phyloP scores from a whole-genome alignment of 2,888 invertebrate genomes.

The Atrina japonica region DNA sequence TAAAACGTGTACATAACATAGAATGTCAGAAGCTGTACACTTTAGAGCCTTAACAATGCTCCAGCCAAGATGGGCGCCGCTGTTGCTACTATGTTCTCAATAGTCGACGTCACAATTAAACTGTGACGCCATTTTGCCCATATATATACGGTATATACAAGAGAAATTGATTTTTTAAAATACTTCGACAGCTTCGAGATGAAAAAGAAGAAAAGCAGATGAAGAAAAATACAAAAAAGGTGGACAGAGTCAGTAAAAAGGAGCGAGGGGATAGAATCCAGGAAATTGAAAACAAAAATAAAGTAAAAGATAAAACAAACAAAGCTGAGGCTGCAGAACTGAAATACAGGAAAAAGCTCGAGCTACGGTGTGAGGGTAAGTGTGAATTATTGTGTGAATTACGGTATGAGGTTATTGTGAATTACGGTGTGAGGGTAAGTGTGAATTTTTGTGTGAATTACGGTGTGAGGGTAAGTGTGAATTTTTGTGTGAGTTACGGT shows the following conservation, averaged over 20 bases:
- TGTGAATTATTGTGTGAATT: neutral
- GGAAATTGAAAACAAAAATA: conserved; percentile 49
- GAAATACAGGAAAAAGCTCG: conserved; percentile 67
- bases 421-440: neutral
- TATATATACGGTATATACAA: too few relatives aligned
- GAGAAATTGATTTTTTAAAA: too few relatives aligned
- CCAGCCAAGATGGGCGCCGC: too few relatives aligned
- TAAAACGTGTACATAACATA: too few relatives aligned
- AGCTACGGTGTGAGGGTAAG: conserved; percentile 71
- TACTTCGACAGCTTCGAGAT: too few relatives aligned
- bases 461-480: conserved; percentile 66
- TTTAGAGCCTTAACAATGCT: too few relatives aligned
- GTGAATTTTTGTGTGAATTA: too few relatives aligned
- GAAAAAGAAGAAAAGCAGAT: conserved; percentile 48
- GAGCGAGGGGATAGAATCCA: conserved; percentile 36
- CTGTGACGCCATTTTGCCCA: too few relatives aligned
- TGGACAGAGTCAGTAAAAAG: conserved; percentile 43
- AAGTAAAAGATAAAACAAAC: conserved; percentile 12
- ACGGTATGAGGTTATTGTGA: neutral
- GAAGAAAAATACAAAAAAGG: conserved; percentile 51
- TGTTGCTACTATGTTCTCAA: too few relatives aligned
- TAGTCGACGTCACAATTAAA: too few relatives aligned
- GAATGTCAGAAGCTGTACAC: too few relatives aligned
- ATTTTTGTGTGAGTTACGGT: neutral
- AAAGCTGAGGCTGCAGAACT: conserved; percentile 54